These are phyloP conservation scores for Temnopleurus reevesii DNA, from an alignment of 53 echinoderm and acorn worm genomes.

Conservation along the genomic window DNA sequence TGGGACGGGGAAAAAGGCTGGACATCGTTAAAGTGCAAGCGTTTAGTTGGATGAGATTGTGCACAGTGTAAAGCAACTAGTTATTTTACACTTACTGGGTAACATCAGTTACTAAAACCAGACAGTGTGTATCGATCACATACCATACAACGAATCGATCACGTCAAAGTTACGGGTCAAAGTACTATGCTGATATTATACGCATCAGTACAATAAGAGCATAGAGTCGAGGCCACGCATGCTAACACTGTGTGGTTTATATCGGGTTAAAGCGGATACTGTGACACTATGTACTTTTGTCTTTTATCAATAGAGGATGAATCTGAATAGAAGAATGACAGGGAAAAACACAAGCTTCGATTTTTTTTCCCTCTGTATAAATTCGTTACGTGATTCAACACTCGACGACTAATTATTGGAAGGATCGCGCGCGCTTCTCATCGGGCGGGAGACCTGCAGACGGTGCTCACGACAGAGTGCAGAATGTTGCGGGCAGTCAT, in stretches of 20 bases:
- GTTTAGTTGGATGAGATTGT: background rate
- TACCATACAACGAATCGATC: constrained; percentile 35
- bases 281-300: constrained; percentile 53
- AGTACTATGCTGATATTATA: constrained; percentile 50
- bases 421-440: background rate
- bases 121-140: constrained; percentile 23
- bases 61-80: background rate
- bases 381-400: constrained; percentile 43
- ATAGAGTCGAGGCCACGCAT: constrained; percentile 12
- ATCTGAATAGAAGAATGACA: constrained; percentile 45
- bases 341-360: constrained; percentile 39
- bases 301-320: constrained; percentile 39
- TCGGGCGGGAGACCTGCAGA: background rate
- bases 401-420: constrained; percentile 20
- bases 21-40: background rate
- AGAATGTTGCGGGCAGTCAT: constrained; percentile 44
- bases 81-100: background rate
- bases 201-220: constrained; percentile 35
- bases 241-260: constrained; percentile 2
- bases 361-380: too few species aligned
- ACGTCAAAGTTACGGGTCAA: constrained; percentile 49
- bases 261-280: constrained; percentile 42
- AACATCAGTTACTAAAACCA: background rate
- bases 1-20: background rate
- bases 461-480: background rate